A percentile compares a stretch with the other conserved stretches of the same genome.
These are phyloP conservation scores for Strigamia maritima DNA, from an alignment of 2,888 invertebrate species.

Conservation along the genomic window DNA sequence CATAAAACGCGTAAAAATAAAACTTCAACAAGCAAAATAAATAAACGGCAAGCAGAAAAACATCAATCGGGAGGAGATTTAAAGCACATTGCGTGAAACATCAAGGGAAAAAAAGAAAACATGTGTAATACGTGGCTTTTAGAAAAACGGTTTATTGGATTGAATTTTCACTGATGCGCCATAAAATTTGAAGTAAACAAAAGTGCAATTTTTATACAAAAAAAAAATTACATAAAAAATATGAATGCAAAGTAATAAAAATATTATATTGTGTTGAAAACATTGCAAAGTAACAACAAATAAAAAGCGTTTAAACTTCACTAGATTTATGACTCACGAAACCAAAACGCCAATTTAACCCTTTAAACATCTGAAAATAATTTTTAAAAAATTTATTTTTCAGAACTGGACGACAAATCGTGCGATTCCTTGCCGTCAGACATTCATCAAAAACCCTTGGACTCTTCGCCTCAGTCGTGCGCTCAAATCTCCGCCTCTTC, in stretches of 20 bases:
- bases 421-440: slow-evolving; percentile 43
- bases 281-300: neutral
- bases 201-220: neutral
- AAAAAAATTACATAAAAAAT: neutral
- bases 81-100: slow-evolving; percentile 16
- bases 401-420: slow-evolving; percentile 8
- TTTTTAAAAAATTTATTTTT: neutral
- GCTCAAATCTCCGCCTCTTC: slow-evolving; percentile 43
- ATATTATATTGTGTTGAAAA: neutral
- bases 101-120: neutral
- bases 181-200: slow-evolving; percentile 5
- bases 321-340: neutral
- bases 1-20: neutral
- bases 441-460: slow-evolving; percentile 42
- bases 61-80: slow-evolving; percentile 11
- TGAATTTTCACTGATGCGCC: neutral
- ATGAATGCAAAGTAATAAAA: neutral
- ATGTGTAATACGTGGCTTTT: neutral
- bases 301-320: neutral
- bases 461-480: slow-evolving; percentile 50
- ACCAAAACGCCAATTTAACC: neutral
- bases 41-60: neutral
- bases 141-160: neutral
- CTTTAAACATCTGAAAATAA: neutral
- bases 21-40: slow-evolving; percentile 1